Evolutionary conservation across 2,113 vertebrate genomes (phyloP), one percentile per base, ranked within the genome.

Genomic region (Brachionichthys hirsutus): DNA sequence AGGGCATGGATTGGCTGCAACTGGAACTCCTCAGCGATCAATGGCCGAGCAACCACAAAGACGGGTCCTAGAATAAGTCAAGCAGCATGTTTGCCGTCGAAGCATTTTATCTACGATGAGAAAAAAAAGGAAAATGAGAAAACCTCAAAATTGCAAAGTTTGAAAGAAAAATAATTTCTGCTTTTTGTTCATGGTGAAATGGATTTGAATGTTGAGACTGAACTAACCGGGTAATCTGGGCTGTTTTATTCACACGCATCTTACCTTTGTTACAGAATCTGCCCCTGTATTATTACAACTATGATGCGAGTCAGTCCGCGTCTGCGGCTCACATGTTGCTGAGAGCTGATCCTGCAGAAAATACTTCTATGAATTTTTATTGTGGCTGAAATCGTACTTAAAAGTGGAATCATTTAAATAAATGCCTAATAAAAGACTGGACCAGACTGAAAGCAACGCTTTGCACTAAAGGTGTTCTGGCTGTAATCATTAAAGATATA

Each of bases 371-470:
- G 51, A 69, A 54, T 73, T 71, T 73, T 45, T 79, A 80, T 60
- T 38, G 12, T 54, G 60, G 57, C 36, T 18, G 30, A 72, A 77
- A 84, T 83, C 68, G 71, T 76, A 81, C 48, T 73, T 78, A 70
- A 75, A 57, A 77, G 48, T 65, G 72, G 41, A 70, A 42, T 64
- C 64, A 78, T 62, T 72, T 65, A 61, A 58, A n/a, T n/a, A 20
- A 30, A 30, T 30, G 79, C 73, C 82, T 48, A 85, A 77, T 82
- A 84, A 87, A 87, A 68, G 65, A 77, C 48, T 63, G 72, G 38
- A 70, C 30, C 19, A 53, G 70, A 77, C 40, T 46, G 59, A 17
- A 20, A n/a, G n/a, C n/a, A n/a, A n/a, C n/a, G n/a, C n/a, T n/a
- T n/a, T 57, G 41, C 49, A 17, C 16, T 16, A 63, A 75, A 65